Evolutionary conservation across 2,797 vertebrate genomes (phyloP), one percentile per base, ranked within the genome.

Genomic region (Falco rusticolus): DNA sequence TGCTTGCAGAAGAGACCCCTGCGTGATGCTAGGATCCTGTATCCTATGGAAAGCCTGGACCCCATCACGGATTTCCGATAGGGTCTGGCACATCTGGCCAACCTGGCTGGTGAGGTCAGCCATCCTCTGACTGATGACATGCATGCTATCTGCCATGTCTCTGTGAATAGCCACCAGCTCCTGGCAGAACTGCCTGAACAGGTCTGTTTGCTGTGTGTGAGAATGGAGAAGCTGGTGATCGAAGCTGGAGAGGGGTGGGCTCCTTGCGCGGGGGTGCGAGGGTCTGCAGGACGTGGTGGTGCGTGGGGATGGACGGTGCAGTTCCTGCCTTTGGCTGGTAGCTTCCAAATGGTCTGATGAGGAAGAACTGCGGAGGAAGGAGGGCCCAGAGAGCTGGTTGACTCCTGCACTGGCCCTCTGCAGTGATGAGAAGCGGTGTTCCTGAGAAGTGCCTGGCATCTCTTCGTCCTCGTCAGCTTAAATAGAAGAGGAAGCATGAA

Each of bases 401-500:
- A 92, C 95, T 95, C 95, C 97, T 54, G 95, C 92, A 5, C 37
- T 13, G 5, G 94, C 68, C 61, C 31, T 95, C 76, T 78, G 97
- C 72, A 95, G 92, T 0, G 97, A 95, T 6, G 87, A 26, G 70
- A 84, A 97, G 68, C 13, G 68, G 24, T 90, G 96, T 9, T 96
- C 91, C 82, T 19, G 90, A 13, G 98, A 98, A 88, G 97, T 96
- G 81, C 98, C 97, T 1, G 98, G 96, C 25, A 59, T 60, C 81
- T 97, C 97, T 54, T 97, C 97, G 1, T 97, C 97, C 97, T 98
- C 98, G 1, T 98, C 98, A 94, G 97, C 98, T 98, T 98, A 89
- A 97, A 97, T 2, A 97, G 87, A 98, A 97, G 92, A 94, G 96
- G 77, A 97, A 96, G 93, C 47, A 90, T 26, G 53, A 56, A 91